Evolutionary conservation across 2,113 vertebrate genomes (phyloP).

Genomic region (Pelmatolapia mariae): DNA sequence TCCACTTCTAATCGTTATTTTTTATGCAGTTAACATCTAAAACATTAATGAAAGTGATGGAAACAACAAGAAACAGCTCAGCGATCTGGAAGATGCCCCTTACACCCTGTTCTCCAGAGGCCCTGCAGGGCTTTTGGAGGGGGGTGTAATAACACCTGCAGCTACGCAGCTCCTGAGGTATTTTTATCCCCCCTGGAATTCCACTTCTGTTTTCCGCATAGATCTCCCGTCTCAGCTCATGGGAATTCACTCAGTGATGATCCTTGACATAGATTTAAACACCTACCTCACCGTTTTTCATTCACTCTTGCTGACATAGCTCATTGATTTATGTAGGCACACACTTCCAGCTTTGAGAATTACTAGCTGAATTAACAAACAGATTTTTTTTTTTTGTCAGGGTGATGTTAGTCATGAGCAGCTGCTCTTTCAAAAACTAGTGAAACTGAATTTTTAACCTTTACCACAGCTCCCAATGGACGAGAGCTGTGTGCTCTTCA

Average conservation of each 20-base stretch:
- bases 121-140: conserved; percentile 23
- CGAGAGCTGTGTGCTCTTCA: background rate
- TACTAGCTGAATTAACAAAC: background rate
- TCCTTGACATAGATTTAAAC: conserved; percentile 1
- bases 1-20: background rate
- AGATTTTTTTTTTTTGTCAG: background rate
- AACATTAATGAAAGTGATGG: background rate
- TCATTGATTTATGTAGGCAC: background rate
- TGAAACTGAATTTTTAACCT: background rate
- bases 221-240: background rate
- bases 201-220: conserved; percentile 34
- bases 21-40: background rate
- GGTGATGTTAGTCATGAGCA: background rate
- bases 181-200: conserved; percentile 68
- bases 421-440: background rate
- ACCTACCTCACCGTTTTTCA: background rate
- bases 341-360: background rate
- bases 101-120: background rate
- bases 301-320: background rate
- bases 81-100: background rate
- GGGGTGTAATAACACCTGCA: conserved; percentile 69
- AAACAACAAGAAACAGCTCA: background rate
- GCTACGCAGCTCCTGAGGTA: conserved; percentile 48
- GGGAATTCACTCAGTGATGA: background rate
- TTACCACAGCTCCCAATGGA: background rate